Conservation (phyloP, 2,888 invertebrate species). For the Parnassius orleans region DNA sequence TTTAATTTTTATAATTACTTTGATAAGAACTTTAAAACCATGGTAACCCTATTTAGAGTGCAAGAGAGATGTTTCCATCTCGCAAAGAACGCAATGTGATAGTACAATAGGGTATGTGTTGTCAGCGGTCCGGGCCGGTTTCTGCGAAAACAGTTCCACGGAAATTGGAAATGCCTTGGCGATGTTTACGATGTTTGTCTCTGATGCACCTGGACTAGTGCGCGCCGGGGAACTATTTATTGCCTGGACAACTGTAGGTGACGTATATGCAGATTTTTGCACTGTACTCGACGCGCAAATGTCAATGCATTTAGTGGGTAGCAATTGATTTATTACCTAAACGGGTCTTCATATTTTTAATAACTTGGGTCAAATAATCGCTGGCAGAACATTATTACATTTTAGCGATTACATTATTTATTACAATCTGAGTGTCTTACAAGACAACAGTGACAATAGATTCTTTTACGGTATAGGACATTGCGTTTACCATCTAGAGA, state of each 20-base stretch:
- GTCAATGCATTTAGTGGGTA: too few relatives aligned
- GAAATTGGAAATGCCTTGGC: conserved; percentile 9
- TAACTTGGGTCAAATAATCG: too few relatives aligned
- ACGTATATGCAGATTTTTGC: not conserved
- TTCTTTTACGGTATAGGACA: too few relatives aligned
- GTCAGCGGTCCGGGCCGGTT: not conserved
- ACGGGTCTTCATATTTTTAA: too few relatives aligned
- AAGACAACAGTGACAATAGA: too few relatives aligned
- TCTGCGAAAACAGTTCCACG: conserved; percentile 19
- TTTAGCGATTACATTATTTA: too few relatives aligned
- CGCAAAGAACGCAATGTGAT: not conserved
- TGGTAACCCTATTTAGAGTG: not conserved
- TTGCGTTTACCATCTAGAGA: too few relatives aligned
- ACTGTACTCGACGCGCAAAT: too few relatives aligned
- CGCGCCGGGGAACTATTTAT: not conserved
- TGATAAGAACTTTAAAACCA: not conserved
- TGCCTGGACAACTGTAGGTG: not conserved
- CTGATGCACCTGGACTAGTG: not conserved
- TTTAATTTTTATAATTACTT: too few relatives aligned
- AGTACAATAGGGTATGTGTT: not conserved
- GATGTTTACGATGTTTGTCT: conserved; percentile 8
- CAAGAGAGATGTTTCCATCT: not conserved
- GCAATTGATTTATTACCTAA: too few relatives aligned
- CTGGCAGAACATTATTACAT: too few relatives aligned
- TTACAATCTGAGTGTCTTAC: too few relatives aligned